Evolutionary conservation across 37 sponge, comb jelly and placozoan genomes (phyloP).

Genomic region (Chondrosia reniformis): DNA sequence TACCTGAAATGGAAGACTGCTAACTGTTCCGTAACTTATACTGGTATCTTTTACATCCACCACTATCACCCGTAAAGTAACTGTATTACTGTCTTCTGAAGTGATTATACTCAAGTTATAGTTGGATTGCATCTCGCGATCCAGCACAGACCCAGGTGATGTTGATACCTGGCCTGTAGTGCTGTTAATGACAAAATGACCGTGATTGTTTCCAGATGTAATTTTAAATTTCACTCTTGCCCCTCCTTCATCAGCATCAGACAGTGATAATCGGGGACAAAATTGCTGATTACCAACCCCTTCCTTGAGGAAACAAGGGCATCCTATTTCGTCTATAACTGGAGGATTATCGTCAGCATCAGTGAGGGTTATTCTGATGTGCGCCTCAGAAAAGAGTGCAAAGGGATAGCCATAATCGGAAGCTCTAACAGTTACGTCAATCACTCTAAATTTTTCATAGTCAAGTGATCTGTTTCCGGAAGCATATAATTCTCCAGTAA

Average conservation of each 20-base stretch:
- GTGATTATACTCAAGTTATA: constrained; percentile 60
- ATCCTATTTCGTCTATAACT: constrained; percentile 37
- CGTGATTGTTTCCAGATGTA: constrained; percentile 44
- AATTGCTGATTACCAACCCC: neutral
- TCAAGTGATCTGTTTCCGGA: constrained; percentile 31
- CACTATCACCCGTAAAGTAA: neutral
- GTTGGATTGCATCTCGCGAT: constrained; percentile 43
- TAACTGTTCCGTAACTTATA: neutral
- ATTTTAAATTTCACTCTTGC: constrained; percentile 50
- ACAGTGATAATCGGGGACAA: neutral
- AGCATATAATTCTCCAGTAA: constrained; percentile 54
- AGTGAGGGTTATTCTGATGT: constrained; percentile 30
- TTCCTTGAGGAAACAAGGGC: constrained; percentile 66
- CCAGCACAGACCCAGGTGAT: constrained; percentile 2
- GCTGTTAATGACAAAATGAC: constrained; percentile 54
- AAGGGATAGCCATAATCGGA: constrained; percentile 21
- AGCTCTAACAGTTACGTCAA: constrained; percentile 44
- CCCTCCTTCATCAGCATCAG: neutral
- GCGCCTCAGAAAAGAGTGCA: constrained; percentile 22
- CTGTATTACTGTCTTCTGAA: constrained; percentile 13
- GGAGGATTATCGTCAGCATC: constrained; percentile 48
- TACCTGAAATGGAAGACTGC: neutral
- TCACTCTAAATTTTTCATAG: constrained; percentile 38
- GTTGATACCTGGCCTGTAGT: neutral
- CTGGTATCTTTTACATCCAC: neutral